Percentiles rank a stretch among this genome's conserved stretches.
Conservation (phyloP, 37 sponge, comb jelly and placozoan species). For the Bolinopsis microptera region DNA sequence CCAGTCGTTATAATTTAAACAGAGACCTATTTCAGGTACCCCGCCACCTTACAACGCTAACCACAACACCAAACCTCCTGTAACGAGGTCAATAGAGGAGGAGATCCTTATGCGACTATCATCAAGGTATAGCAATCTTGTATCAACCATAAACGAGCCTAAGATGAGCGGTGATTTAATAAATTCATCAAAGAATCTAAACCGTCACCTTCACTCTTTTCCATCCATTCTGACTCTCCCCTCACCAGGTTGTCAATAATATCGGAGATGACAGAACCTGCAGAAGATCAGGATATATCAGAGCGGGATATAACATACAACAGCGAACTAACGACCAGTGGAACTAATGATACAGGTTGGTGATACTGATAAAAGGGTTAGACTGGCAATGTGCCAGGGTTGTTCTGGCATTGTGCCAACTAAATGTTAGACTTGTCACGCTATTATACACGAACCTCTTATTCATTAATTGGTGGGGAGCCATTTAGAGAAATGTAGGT, state of each 20-base stretch:
- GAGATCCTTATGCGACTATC: slow-evolving; percentile 25
- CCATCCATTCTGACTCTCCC: too few relatives aligned
- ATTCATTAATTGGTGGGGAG: too few relatives aligned
- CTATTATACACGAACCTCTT: too few relatives aligned
- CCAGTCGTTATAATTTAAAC: too few relatives aligned
- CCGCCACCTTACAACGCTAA: slow-evolving; percentile 46
- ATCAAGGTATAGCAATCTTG: background rate
- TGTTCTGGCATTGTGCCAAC: background rate
- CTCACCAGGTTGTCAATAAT: slow-evolving; percentile 57
- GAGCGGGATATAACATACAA: slow-evolving; percentile 55
- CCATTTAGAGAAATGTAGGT: too few relatives aligned
- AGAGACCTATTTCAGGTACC: background rate
- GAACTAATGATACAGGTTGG: background rate
- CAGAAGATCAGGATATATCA: slow-evolving; percentile 5
- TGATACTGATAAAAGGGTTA: background rate
- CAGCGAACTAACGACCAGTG: slow-evolving; percentile 13
- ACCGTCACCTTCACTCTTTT: too few relatives aligned
- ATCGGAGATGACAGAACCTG: slow-evolving; percentile 60
- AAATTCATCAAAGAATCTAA: too few relatives aligned
- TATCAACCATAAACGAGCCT: too few relatives aligned
- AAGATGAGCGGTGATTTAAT: too few relatives aligned
- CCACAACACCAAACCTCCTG: slow-evolving; percentile 52
- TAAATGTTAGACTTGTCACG: too few relatives aligned
- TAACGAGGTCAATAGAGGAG: background rate
- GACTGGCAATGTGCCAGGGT: background rate